Base-by-base conservation (phyloP, 1,140 invertebrate genomes). In the Zophobas atratus region DNA sequence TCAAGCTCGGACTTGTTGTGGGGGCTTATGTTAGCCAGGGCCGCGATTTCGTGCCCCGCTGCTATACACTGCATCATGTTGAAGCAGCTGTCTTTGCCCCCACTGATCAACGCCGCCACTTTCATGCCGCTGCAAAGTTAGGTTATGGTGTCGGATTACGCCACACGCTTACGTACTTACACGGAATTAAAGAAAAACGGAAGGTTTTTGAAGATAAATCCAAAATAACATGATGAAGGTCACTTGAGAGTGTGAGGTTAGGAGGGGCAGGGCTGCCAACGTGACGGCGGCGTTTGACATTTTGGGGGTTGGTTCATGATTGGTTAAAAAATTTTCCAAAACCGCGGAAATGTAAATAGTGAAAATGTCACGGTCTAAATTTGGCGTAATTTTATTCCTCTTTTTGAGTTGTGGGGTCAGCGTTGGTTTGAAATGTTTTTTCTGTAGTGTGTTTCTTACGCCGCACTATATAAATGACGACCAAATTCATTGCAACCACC, bases 31-130 rank as follows among this genome's bases (percentile, higher is more conserved):
- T 99, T 99, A 70, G 97, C 98, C 82, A 99, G 88, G 46, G 97
- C 98, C 36, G 99, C 96, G 84, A 99, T 95, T 84, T 97, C 92
- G 89, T 99, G 98, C 43, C 98, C 98, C 86, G 97, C 95, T 83
- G 94, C 93, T 81, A 98, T 92, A 89, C 98, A 99, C 88, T 99
- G 95, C 93, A 99, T 94, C 94, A 99, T 96, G 87, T 98, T 99
- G 88, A 96, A 99, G 88, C 95, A 98, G 89, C 98, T 99, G 88
- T 99, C 99, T 89, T 99, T 99, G 77, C 98, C 98, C 84, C 98
- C 98, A 89, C 97, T 99, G 81, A 97, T 92, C 85, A 98, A 90
- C 73, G 94, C 96, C 75, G 97, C 95, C 75, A 96, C 94, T 88
- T 91, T 94, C 96, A 97, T 98, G 48, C 77, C 82, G 2, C 49